Evolutionary conservation across 2,888 invertebrate genomes (phyloP).

Genomic region (Toxonevra muliebris): DNA sequence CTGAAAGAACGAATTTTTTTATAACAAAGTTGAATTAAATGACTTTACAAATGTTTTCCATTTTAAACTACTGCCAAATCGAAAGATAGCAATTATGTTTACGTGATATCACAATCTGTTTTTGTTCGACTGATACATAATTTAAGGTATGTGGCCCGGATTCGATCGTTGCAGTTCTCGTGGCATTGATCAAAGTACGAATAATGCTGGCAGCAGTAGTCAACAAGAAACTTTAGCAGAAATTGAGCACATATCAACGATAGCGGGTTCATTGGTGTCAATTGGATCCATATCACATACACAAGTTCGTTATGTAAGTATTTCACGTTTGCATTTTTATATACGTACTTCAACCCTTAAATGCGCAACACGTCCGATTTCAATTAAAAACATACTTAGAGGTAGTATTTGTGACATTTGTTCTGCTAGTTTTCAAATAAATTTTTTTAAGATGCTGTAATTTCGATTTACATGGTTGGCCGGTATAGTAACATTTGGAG

Average conservation of each 20-base stretch:
- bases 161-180: conserved; percentile 62
- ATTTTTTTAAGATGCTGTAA: no score
- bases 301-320: conserved; percentile 57
- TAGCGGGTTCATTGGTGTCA: conserved; percentile 74
- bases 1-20: no score
- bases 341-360: background rate
- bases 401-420: no score
- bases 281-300: conserved; percentile 71
- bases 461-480: no score
- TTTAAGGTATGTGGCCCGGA: conserved; percentile 42
- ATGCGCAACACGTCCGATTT: no score
- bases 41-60: no score
- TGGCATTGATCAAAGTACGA: conserved; percentile 29
- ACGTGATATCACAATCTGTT: background rate
- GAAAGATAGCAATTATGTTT: background rate
- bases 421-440: no score
- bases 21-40: no score
- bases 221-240: conserved; percentile 73
- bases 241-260: conserved; percentile 73
- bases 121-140: conserved; percentile 10
- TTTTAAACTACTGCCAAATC: no score
- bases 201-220: conserved; percentile 52
- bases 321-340: background rate
- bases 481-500: no score
- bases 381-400: no score